These are phyloP conservation scores for Monopterus albus DNA, from an alignment of 2,113 vertebrate genomes.

Conservation along the genomic window DNA sequence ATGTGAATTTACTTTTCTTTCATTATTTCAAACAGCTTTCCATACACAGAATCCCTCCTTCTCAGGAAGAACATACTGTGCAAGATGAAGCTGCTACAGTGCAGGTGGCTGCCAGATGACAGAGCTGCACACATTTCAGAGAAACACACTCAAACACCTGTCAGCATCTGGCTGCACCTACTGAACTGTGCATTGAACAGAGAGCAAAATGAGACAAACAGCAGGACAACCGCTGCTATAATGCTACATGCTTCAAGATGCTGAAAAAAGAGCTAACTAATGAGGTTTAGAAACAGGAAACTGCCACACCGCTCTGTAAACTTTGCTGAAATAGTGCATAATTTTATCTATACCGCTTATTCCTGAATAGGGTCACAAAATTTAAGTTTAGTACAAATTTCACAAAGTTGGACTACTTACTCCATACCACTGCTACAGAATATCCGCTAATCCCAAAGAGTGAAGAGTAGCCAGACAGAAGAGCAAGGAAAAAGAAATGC, in stretches of 20 bases:
- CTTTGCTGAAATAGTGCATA: no score
- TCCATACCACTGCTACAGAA: no score
- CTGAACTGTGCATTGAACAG: conserved; percentile 13
- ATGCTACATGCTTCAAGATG: not conserved
- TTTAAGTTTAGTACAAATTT: no score
- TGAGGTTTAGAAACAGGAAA: not conserved
- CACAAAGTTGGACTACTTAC: no score
- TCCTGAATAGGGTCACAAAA: no score
- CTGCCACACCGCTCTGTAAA: not conserved
- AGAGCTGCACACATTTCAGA: conserved; percentile 28
- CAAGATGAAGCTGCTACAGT: conserved; percentile 11
- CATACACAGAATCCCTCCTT: conserved; percentile 9
- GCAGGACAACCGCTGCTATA: conserved; percentile 4
- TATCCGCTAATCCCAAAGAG: no score
- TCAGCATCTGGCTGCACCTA: conserved; percentile 43
- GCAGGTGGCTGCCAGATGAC: not conserved
- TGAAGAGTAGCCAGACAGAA: not conserved
- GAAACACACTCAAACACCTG: conserved; percentile 39
- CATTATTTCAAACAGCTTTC: conserved; percentile 40
- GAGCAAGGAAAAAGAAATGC: not conserved
- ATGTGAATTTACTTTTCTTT: conserved; percentile 26
- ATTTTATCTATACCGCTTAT: no score
- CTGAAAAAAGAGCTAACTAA: conserved; percentile 15
- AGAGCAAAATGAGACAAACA: conserved; percentile 28
- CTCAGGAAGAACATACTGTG: not conserved